phyloP scores from a whole-genome alignment of 2,888 invertebrate genomes.

The Allacma fusca region DNA sequence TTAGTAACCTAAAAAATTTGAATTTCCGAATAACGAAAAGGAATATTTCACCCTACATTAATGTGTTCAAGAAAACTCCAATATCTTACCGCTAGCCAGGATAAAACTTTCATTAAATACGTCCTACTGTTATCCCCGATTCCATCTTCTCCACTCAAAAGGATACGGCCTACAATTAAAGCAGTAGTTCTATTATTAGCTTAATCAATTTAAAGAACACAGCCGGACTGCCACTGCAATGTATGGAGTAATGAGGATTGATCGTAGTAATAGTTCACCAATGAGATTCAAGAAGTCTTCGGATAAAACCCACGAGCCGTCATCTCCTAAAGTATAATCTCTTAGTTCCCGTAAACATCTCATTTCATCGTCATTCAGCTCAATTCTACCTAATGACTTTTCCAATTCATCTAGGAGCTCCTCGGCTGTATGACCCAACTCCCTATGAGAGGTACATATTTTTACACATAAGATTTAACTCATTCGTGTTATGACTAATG shows the following conservation, averaged over 20 bases:
- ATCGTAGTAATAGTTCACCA: too few species aligned
- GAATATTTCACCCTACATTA: constrained; percentile 45
- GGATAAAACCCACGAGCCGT: constrained; percentile 91
- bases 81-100: constrained; percentile 73
- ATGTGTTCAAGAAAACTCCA: background rate
- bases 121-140: constrained; percentile 70
- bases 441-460: constrained; percentile 52
- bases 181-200: too few species aligned
- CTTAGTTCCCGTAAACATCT: constrained; percentile 81
- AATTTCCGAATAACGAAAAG: constrained; percentile 58
- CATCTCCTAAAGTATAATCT: constrained; percentile 86
- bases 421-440: constrained; percentile 64
- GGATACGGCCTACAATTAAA: constrained; percentile 67
- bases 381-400: constrained; percentile 72
- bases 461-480: too few species aligned
- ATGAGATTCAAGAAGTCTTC: constrained; percentile 86
- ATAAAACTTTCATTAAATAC: constrained; percentile 75
- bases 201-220: too few species aligned
- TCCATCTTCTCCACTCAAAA: constrained; percentile 57
- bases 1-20: constrained; percentile 66
- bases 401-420: constrained; percentile 78
- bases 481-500: too few species aligned
- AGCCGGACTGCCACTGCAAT: too few species aligned
- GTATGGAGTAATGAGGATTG: too few species aligned
- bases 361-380: constrained; percentile 78